Evolutionary conservation across 2,797 vertebrate species (phyloP).

Genomic region (Sebastes miniatus): DNA sequence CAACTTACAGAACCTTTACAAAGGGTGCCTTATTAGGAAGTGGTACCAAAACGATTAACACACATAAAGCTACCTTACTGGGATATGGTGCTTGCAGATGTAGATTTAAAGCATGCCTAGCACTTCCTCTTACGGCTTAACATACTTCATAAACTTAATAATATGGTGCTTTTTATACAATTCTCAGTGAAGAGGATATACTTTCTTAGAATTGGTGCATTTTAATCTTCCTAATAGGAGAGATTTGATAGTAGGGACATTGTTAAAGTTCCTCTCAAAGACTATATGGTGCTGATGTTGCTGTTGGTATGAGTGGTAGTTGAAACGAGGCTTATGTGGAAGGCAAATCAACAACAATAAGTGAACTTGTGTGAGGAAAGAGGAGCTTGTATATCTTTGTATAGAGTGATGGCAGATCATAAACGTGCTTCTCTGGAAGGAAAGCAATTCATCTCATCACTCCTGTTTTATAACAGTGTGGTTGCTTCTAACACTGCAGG

Average conservation of each 20-base stretch:
- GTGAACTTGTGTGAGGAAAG: slow-evolving; percentile 10
- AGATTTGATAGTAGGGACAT: slow-evolving; percentile 57
- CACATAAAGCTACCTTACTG: slow-evolving; percentile 36
- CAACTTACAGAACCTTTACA: not conserved
- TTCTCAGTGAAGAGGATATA: slow-evolving; percentile 57
- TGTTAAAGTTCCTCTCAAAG: slow-evolving; percentile 59
- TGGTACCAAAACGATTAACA: slow-evolving; percentile 20
- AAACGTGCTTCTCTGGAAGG: slow-evolving; percentile 16
- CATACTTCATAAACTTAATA: slow-evolving; percentile 47
- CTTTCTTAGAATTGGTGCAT: slow-evolving; percentile 49
- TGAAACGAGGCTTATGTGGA: slow-evolving; percentile 1
- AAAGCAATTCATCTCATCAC: slow-evolving; percentile 19
- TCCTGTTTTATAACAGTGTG: slow-evolving; percentile 29
- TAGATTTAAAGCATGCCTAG: slow-evolving; percentile 57
- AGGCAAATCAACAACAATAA: slow-evolving; percentile 13
- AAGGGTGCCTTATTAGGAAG: not conserved
- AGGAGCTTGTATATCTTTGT: slow-evolving; percentile 13
- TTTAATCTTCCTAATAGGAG: slow-evolving; percentile 64
- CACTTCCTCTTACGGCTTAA: slow-evolving; percentile 64
- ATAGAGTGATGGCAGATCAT: slow-evolving; percentile 21
- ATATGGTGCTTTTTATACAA: slow-evolving; percentile 43
- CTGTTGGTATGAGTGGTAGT: not conserved
- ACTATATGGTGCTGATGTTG: slow-evolving; percentile 28
- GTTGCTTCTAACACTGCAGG: slow-evolving; percentile 45
- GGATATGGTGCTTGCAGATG: slow-evolving; percentile 46